A percentile compares a stretch with the other conserved stretches of the same genome.
phyloP scores from a whole-genome alignment of 1,140 invertebrate species.

The Euschistus heros region DNA sequence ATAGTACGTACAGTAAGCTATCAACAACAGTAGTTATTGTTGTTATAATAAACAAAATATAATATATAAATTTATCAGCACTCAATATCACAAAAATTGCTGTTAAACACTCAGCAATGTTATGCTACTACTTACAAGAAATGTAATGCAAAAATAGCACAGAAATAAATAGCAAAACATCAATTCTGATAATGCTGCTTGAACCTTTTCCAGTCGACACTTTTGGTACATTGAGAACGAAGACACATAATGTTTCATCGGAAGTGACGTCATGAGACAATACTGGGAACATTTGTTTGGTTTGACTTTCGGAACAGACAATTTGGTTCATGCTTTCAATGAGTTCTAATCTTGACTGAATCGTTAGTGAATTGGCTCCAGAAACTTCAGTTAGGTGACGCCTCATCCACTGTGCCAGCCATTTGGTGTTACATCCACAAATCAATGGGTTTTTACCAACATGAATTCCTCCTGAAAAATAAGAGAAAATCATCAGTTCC shows the following conservation, averaged over 20 bases:
- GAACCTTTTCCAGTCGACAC: background rate
- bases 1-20: no score
- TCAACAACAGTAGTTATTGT: no score
- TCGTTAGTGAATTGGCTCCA: background rate
- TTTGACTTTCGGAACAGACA: background rate
- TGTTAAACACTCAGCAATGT: no score
- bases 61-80: no score
- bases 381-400: slow-evolving; percentile 16
- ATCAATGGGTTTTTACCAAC: slow-evolving; percentile 10
- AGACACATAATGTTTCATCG: background rate
- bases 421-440: slow-evolving; percentile 20
- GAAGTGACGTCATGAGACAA: background rate
- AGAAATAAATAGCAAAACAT: background rate
- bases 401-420: slow-evolving; percentile 23
- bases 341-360: background rate
- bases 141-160: background rate
- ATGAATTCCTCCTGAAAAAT: slow-evolving; percentile 21
- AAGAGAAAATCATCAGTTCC: background rate
- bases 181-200: background rate
- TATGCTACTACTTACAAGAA: no score
- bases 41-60: no score
- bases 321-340: background rate
- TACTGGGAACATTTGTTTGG: background rate
- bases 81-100: no score
- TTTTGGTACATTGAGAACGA: background rate